Evolutionary conservation across 1,140 invertebrate species (phyloP), one percentile per base, ranked within the genome.

Genomic region (Bombus fervidus): DNA sequence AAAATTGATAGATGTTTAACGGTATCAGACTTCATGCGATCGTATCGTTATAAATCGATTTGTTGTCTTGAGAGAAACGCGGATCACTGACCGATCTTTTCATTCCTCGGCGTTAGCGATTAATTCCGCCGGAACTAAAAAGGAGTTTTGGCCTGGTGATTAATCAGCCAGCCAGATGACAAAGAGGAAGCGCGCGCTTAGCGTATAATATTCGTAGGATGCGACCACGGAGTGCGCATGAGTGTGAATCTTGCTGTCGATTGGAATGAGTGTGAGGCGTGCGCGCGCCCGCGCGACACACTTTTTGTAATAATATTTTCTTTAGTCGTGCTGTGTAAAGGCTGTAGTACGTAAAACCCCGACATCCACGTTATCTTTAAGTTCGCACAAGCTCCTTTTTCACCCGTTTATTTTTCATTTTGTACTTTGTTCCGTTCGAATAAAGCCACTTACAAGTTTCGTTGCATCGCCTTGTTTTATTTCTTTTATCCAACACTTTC

Each of bases 241-340:
- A 86, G 81, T 89, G 68, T 81, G 71, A 53, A 77, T 89, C 74
- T 39, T 64, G 64, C 57, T 62, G 84, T 86, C 87, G 81, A 89
- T 81, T 84, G 81, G 73, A 79, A 83, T 78, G 80, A 66, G 68
- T 75, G 84, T 69, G 71, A 80, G 73, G 13, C 47, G 64, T 69
- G 72, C 76, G 80, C 83, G 87, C 82, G 66, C 66, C 31, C 64
- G 41, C 78, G 39, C 77, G 57, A 80, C 79, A 78, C 47, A 71
- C 73, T 83, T 89, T 82, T 89, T 86, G 47, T 43, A 74, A 82
- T 82, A 79, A 69, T 78, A 62, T 57, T 41, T 81, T 73, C 34
- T 41, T 66, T 83, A 87, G 83, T 88, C 77, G 62, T 78, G 53
- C 75, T 41, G 53, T 73, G 75, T 79, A 53, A 64, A 64, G 25